Conservation (phyloP, 2,797 vertebrate species). For the Crax fasciolata region DNA sequence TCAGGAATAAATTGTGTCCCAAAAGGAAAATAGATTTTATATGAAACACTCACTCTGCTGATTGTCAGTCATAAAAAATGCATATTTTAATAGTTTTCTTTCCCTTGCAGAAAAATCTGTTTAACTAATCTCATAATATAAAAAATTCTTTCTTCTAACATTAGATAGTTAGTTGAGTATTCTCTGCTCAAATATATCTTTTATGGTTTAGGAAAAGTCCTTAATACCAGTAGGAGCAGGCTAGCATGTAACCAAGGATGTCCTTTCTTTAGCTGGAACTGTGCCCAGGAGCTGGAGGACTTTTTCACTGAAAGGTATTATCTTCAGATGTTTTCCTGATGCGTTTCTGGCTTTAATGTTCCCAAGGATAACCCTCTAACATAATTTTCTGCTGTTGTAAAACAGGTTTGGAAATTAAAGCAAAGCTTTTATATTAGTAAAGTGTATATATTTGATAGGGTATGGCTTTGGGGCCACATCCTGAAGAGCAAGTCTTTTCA, state of each 20-base stretch:
- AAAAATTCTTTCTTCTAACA: slow-evolving; percentile 31
- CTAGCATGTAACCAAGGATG: background rate
- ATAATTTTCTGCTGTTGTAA: slow-evolving; percentile 47
- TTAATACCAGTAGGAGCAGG: slow-evolving; percentile 36
- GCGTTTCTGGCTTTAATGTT: slow-evolving; percentile 33
- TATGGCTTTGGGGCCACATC: background rate
- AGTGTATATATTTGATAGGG: slow-evolving; percentile 8
- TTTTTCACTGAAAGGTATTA: slow-evolving; percentile 51
- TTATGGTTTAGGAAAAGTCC: slow-evolving; percentile 12
- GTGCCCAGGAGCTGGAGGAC: background rate
- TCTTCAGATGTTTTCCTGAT: slow-evolving; percentile 44
- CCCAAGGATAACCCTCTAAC: slow-evolving; percentile 6
- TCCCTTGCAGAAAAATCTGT: slow-evolving; percentile 51
- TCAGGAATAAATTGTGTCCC: slow-evolving; percentile 45
- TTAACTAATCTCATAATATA: slow-evolving; percentile 50
- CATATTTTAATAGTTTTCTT: slow-evolving; percentile 16
- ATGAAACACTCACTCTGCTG: slow-evolving; percentile 49
- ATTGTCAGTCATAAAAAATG: slow-evolving; percentile 56
- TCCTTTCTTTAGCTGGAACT: slow-evolving; percentile 45
- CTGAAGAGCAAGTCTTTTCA: background rate
- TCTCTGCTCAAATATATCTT: background rate
- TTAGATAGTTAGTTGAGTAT: slow-evolving; percentile 34
- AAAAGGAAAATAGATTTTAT: slow-evolving; percentile 62
- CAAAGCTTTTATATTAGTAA: slow-evolving; percentile 18
- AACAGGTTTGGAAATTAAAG: slow-evolving; percentile 28